A percentile compares a stretch with the other conserved stretches of the same genome.
Evolutionary conservation across 1,140 invertebrate species (phyloP).

Genomic region (Eufriesea mexicana): DNA sequence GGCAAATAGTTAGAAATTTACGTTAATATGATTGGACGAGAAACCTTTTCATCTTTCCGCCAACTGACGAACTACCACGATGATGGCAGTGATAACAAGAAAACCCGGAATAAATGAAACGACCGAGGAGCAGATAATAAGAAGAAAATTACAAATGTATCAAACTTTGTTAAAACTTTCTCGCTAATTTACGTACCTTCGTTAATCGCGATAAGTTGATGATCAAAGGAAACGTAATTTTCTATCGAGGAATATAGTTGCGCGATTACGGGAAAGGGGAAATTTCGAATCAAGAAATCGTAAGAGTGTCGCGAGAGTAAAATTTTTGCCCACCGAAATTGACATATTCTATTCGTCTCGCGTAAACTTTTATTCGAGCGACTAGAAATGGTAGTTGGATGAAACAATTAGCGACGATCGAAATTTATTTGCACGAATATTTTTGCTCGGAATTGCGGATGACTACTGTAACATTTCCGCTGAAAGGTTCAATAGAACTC

Average conservation of each 20-base stretch:
- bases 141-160: too few relatives aligned
- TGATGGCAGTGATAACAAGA: too few relatives aligned
- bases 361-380: background rate
- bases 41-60: background rate
- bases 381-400: background rate
- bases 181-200: background rate
- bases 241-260: conserved; percentile 3
- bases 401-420: background rate
- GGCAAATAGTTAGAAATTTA: background rate
- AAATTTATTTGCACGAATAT: too few relatives aligned
- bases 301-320: conserved; percentile 22
- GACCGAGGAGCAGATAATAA: too few relatives aligned
- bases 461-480: background rate
- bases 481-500: background rate
- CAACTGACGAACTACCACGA: too few relatives aligned
- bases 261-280: background rate
- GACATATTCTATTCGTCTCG: conserved; percentile 10
- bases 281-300: conserved; percentile 7
- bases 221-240: background rate
- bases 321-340: background rate
- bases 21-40: background rate
- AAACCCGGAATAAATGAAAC: too few relatives aligned
- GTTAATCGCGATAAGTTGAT: background rate
- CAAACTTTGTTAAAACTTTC: too few relatives aligned
- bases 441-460: background rate